Evolutionary conservation across 2,888 invertebrate genomes (phyloP), one percentile per base, ranked within the genome.

Genomic region (Apotomis capreana): DNA sequence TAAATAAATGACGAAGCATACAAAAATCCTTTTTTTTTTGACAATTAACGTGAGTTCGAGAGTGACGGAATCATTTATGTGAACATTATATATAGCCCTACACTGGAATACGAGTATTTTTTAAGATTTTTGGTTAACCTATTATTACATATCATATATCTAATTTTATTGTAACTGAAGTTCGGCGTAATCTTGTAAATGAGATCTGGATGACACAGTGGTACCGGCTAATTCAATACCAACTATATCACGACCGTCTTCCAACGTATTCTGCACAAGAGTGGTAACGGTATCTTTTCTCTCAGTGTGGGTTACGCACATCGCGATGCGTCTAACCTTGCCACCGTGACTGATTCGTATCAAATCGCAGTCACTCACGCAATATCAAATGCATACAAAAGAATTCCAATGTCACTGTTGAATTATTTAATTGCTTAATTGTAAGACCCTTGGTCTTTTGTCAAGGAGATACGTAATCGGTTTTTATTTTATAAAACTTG

Each of bases 291-390:
- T 51, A 36, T 52, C 51, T 63, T 61, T 60, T 72, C 44, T 52
- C 58, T 36, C 12, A 58, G 46, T 49, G 8, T 49, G 8, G 36
- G 57, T 62, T 44, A 51, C 69, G 55, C 49, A 61, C 57, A 59
- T 58, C 72, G 36, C 74, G 76, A 81, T 81, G 79, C 76, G 81
- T 80, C 78, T 79, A 82, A 70, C 87, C 86, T 87, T 87, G 81
- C 68, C 63, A 78, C 81, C 82, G 80, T 84, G 82, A 84, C 82
- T 82, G 82, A 86, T 85, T 78, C 68, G 76, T 83, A 84, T 80
- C 81, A 81, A 83, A 81, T 81, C 70, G 73, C 69, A 72, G 77
- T 75, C 76, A 70, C 73, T 72, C 70, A 73, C 73, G 77, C 74
- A 73, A 80, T 78, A 76, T 77, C 76, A 77, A 77, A 76, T 76